Conservation (phyloP, 2,113 vertebrate species). For the Arizona elegans region DNA sequence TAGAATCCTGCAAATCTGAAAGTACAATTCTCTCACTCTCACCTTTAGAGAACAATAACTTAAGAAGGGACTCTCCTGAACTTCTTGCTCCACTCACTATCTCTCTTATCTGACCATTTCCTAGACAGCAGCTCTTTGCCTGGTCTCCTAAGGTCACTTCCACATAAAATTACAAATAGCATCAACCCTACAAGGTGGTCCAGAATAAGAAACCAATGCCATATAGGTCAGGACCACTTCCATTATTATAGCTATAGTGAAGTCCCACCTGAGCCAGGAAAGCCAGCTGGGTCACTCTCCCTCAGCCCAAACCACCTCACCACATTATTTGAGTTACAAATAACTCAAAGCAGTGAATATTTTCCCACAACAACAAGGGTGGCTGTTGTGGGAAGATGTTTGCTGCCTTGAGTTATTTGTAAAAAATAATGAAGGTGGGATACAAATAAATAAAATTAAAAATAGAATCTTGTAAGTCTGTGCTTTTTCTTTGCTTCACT, state of each 20-base stretch:
- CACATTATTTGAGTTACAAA: not conserved
- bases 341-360: not conserved
- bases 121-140: not conserved
- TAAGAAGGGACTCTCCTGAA: not conserved
- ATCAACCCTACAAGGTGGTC: not conserved
- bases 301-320: not conserved
- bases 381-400: too few species aligned
- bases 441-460: not conserved
- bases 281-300: not conserved
- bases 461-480: not conserved
- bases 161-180: not conserved
- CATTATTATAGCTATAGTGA: not conserved
- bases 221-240: not conserved
- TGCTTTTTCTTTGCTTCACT: not conserved
- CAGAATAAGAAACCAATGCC: not conserved
- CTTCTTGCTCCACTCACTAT: not conserved
- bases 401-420: too few species aligned
- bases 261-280: not conserved
- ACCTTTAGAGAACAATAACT: not conserved
- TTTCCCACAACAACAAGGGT: not conserved
- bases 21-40: not conserved
- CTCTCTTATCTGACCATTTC: not conserved
- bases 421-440: too few species aligned
- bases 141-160: not conserved
- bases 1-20: not conserved